phyloP scores from a whole-genome alignment of 2,113 vertebrate species.

The Peromyscus californicus region DNA sequence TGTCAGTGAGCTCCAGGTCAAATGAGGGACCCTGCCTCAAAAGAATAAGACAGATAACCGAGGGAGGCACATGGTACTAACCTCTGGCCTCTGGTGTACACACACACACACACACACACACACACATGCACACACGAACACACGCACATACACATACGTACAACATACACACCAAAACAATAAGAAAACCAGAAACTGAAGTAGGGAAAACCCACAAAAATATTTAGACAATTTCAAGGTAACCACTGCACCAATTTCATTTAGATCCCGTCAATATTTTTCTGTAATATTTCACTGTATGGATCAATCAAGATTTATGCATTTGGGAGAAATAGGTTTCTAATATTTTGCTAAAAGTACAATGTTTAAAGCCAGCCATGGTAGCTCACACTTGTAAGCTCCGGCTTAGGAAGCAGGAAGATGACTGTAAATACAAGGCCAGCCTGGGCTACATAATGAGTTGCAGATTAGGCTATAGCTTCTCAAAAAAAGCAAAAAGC shows the following conservation, averaged over 20 bases:
- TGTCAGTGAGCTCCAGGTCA: neutral
- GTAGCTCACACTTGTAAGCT: neutral
- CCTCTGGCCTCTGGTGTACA: neutral
- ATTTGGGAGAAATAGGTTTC: neutral
- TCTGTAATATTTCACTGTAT: neutral
- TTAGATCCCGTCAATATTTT: neutral
- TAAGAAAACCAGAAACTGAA: conserved; percentile 5
- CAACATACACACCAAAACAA: neutral
- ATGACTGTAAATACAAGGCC: neutral
- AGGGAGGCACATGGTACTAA: neutral
- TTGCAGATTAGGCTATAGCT: neutral
- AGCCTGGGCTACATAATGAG: neutral
- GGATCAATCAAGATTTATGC: neutral
- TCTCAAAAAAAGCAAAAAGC: neutral
- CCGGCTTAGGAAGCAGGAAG: neutral
- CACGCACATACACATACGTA: neutral
- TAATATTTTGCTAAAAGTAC: neutral
- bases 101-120: neutral
- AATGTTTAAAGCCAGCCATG: neutral
- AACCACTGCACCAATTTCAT: neutral
- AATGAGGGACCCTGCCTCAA: neutral
- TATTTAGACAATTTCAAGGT: neutral
- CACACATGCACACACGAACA: neutral
- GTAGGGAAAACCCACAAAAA: neutral
- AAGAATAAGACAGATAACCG: neutral